Evolutionary conservation across 2,797 vertebrate genomes (phyloP).

Genomic region (Pygocentrus nattereri): DNA sequence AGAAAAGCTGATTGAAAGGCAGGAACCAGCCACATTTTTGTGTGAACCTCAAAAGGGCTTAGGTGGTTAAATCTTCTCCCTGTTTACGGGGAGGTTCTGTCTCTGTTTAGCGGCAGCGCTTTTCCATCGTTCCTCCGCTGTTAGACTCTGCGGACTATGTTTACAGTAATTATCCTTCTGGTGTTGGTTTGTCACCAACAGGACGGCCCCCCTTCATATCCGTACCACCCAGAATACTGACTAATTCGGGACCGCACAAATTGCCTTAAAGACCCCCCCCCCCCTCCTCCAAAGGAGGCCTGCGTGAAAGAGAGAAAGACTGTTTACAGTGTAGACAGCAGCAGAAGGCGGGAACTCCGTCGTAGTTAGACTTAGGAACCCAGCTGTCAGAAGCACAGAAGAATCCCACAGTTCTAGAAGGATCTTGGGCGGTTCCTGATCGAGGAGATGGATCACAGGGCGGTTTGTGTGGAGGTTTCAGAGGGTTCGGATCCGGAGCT

Average conservation of each 20-base stretch:
- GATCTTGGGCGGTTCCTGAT: constrained; percentile 4
- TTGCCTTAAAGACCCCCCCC: constrained; percentile 14
- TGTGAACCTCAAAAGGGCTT: no score
- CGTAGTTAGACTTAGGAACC: neutral
- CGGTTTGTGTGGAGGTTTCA: neutral
- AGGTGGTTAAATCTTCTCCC: no score
- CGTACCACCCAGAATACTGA: neutral
- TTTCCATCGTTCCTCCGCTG: neutral
- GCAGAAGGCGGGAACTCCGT: neutral
- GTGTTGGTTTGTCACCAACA: neutral
- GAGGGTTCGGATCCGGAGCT: constrained; percentile 15
- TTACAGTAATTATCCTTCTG: neutral
- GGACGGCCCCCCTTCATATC: neutral
- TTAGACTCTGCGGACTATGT: neutral
- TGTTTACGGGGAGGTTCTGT: no score
- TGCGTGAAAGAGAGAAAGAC: neutral
- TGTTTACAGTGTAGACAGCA: constrained; percentile 7
- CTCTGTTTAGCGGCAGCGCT: no score
- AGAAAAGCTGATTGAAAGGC: no score
- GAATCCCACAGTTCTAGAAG: constrained; percentile 14
- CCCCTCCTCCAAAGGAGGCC: constrained; percentile 47
- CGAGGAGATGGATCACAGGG: neutral
- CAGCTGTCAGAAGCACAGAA: neutral
- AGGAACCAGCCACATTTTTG: no score
- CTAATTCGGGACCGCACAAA: neutral